A percentile compares a stretch with the other conserved stretches of the same genome.
phyloP scores from a whole-genome alignment of 2,888 invertebrate genomes.

The Margaritifera margaritifera region DNA sequence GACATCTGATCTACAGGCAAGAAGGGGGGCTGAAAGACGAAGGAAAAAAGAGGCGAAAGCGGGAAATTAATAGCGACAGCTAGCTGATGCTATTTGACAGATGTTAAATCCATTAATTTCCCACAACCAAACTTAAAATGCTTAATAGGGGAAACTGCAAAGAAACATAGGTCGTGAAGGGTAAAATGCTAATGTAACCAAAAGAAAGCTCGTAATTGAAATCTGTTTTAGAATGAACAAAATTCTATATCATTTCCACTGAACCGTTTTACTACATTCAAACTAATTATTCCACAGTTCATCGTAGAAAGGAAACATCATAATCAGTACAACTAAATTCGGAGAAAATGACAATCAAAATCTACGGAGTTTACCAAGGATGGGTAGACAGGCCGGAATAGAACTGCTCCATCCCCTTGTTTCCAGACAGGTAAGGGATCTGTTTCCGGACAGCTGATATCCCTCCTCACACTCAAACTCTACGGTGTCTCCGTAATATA shows the following conservation, averaged over 20 bases:
- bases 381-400: slow-evolving; percentile 27
- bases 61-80: no score
- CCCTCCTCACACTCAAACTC: slow-evolving; percentile 50
- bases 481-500: slow-evolving; percentile 32
- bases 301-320: not conserved
- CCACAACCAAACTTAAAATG: no score
- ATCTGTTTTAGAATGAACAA: no score
- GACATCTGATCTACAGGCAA: slow-evolving; percentile 19
- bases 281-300: not conserved
- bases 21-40: slow-evolving; percentile 1
- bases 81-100: no score
- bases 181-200: no score
- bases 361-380: not conserved
- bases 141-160: no score
- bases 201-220: no score
- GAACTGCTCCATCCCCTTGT: slow-evolving; percentile 55
- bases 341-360: not conserved
- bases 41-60: no score
- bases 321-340: not conserved
- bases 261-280: no score
- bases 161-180: no score
- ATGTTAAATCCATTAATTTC: no score
- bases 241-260: no score
- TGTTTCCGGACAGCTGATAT: slow-evolving; percentile 48
- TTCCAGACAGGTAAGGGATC: slow-evolving; percentile 50